phyloP scores from a whole-genome alignment of 2,888 invertebrate genomes.

The Cryptus viduatorius region DNA sequence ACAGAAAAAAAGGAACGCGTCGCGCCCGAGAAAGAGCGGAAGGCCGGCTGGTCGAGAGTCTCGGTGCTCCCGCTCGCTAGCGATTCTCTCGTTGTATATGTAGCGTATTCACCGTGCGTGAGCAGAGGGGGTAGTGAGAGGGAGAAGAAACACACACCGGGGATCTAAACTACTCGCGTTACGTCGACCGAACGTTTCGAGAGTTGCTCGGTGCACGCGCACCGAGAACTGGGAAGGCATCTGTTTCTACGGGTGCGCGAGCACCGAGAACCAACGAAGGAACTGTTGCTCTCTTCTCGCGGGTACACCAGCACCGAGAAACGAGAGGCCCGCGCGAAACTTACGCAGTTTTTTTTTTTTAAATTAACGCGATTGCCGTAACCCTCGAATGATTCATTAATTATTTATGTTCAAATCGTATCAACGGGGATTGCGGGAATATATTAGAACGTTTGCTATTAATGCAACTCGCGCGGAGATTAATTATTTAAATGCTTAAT shows the following conservation, averaged over 20 bases:
- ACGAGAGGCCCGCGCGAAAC: constrained; percentile 15
- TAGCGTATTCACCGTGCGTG: neutral
- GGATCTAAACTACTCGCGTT: constrained; percentile 3
- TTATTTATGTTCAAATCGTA: constrained; percentile 18
- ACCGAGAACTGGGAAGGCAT: constrained; percentile 19
- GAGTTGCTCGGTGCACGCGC: constrained; percentile 52
- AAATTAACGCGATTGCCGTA: constrained; percentile 40
- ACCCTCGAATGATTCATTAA: constrained; percentile 24
- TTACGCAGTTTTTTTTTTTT: constrained; percentile 2
- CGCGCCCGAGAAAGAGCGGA: constrained; percentile 23
- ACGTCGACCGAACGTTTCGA: constrained; percentile 42
- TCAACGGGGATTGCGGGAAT: neutral
- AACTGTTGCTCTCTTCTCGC: too few species aligned
- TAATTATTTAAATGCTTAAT: neutral
- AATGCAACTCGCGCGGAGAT: neutral
- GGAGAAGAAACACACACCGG: neutral
- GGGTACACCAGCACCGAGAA: too few species aligned
- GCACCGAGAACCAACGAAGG: constrained; percentile 17
- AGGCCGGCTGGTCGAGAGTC: constrained; percentile 24
- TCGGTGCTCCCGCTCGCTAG: neutral
- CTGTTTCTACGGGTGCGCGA: constrained; percentile 47
- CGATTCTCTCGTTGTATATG: neutral
- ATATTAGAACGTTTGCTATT: neutral
- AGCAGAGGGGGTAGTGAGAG: neutral
- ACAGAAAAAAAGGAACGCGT: neutral